Base-by-base conservation (phyloP, 2,113 vertebrate species). In the Clupea harengus region DNA sequence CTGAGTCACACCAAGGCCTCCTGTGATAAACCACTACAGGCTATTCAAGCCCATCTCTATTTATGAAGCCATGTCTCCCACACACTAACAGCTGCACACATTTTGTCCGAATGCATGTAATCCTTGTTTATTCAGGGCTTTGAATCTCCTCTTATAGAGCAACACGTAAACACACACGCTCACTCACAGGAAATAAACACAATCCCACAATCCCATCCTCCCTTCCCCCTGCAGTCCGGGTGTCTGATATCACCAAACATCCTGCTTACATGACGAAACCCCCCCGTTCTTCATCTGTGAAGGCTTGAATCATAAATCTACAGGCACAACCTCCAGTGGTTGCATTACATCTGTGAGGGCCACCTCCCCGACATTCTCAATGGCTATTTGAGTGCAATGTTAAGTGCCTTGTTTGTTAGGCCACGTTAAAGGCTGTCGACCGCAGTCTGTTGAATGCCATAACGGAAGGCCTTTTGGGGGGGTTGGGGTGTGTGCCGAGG, bases 71-170 rank as follows among this genome's bases (percentile, higher is more conserved):
- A 28, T 78, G 72, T 78, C 72, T 78, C 28, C 25, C 28, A 50
- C 46, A 87, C 86, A 83, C 50, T 86, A 85, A 84, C 50, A 28
- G 50, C 57, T 86, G 57, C 39, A 45, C 82, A 20, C 50, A 17
- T 22, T 44, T 28, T 54, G 54, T 84, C 84, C 88, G 86, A 89
- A 87, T 46, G 72, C 72, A 78, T 89, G 87, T 87, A 90, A 52
- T 91, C 90, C 89, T 88, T 93, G 92, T 92, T 94, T 93, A 92
- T 93, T 91, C 91, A 78, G 92, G 89, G 67, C 82, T 83, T 87
- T 52, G 47, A 5, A 82, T 86, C 89, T 90, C 87, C 87, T 88
- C 86, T 86, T 78, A 78, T 52, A 57, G 82, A 44, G 25, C 25
- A 4, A 4, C 3, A 84, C 84, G 89, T 83, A 81, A 81, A 85